Percentiles rank a stretch among this genome's conserved stretches.
Conservation (phyloP, 2,888 invertebrate genomes). For the Thereva unica region DNA sequence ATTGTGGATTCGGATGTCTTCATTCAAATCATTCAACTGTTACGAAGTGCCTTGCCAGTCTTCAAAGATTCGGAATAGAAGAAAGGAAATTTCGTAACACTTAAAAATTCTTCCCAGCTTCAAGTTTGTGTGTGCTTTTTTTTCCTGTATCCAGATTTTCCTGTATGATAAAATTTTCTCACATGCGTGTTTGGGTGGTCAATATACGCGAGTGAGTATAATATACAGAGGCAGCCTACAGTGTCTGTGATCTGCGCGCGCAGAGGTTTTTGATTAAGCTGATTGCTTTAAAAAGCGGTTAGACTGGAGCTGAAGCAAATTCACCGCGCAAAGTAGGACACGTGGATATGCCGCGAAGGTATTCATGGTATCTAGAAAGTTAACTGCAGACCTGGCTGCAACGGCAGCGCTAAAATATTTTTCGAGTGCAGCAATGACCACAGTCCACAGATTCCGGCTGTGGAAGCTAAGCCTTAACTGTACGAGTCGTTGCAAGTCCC, state of each 20-base stretch:
- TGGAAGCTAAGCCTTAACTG: neutral
- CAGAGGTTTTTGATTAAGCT: slow-evolving; percentile 18
- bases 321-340: slow-evolving; percentile 20
- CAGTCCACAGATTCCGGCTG: neutral
- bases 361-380: slow-evolving; percentile 29
- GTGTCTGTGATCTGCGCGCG: neutral
- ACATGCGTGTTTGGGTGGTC: too few relatives aligned
- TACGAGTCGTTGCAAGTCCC: neutral
- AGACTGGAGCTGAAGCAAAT: neutral
- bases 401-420: neutral
- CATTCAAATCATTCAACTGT: too few relatives aligned
- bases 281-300: slow-evolving; percentile 1
- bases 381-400: slow-evolving; percentile 5
- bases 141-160: too few relatives aligned
- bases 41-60: too few relatives aligned
- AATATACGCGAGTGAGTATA: too few relatives aligned
- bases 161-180: too few relatives aligned
- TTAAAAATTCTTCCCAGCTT: too few relatives aligned
- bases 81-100: too few relatives aligned
- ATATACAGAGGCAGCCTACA: too few relatives aligned
- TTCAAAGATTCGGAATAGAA: too few relatives aligned
- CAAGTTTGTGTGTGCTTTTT: too few relatives aligned
- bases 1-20: too few relatives aligned
- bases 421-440: slow-evolving; percentile 14
- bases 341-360: slow-evolving; percentile 19